A percentile compares a stretch with the other conserved stretches of the same genome.
These are phyloP conservation scores for Lamellibrachia satsuma DNA, from an alignment of 2,888 invertebrate species.

Conservation along the genomic window DNA sequence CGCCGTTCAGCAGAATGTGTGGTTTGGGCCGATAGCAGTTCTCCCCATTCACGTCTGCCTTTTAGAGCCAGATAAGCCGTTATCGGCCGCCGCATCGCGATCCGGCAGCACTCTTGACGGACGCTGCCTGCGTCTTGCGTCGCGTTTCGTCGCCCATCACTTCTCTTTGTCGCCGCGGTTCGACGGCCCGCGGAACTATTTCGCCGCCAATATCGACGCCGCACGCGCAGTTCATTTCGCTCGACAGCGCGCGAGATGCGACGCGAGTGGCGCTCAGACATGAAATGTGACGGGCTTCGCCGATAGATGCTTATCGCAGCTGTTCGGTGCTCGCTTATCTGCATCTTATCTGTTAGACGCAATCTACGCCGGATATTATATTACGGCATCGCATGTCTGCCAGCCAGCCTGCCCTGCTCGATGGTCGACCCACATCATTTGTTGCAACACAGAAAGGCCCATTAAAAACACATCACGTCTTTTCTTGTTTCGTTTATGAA, in stretches of 20 bases:
- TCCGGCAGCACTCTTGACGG: constrained; percentile 13
- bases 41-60: constrained; percentile 3
- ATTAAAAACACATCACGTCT: constrained; percentile 1
- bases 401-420: background rate
- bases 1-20: constrained; percentile 6
- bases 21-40: background rate
- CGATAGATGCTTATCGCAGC: constrained; percentile 17
- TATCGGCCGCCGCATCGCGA: constrained; percentile 4
- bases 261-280: background rate
- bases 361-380: constrained; percentile 17
- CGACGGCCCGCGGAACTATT: background rate
- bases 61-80: background rate
- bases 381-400: constrained; percentile 13
- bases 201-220: background rate
- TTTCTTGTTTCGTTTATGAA: background rate
- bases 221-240: background rate
- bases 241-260: background rate
- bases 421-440: background rate
- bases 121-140: background rate
- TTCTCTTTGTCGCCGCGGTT: constrained; percentile 17
- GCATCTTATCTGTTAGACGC: constrained; percentile 13
- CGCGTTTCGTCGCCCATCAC: constrained; percentile 5
- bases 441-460: background rate
- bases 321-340: constrained; percentile 5
- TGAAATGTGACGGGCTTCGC: constrained; percentile 17